phyloP scores from a whole-genome alignment of 64 coral and sea anemone species.

The Cladopsammia gracilis region DNA sequence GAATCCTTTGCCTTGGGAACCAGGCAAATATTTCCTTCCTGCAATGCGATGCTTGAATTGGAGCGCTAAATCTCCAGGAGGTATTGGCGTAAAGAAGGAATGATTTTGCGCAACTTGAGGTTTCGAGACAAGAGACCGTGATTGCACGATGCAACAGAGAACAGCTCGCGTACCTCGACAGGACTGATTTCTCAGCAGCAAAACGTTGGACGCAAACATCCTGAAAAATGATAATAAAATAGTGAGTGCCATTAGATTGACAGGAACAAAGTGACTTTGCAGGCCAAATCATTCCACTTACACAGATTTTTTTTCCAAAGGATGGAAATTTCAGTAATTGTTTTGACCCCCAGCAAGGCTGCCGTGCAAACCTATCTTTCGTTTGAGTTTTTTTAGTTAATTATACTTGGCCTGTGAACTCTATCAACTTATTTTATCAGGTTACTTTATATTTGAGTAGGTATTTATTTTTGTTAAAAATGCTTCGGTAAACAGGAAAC shows the following conservation, averaged over 20 bases:
- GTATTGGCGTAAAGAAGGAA: constrained; percentile 25
- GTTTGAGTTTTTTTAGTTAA: no score
- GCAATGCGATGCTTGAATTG: constrained; percentile 64
- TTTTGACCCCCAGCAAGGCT: no score
- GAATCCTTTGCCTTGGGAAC: constrained; percentile 65
- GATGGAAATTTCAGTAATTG: no score
- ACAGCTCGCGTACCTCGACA: neutral
- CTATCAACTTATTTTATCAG: no score
- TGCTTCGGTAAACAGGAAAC: neutral
- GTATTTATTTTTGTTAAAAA: no score
- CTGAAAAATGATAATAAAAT: neutral
- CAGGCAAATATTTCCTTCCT: constrained; percentile 77
- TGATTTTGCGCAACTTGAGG: constrained; percentile 39
- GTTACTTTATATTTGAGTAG: no score
- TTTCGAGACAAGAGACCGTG: constrained; percentile 15
- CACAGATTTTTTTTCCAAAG: no score
- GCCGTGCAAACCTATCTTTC: no score
- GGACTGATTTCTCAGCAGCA: neutral
- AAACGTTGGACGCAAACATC: neutral
- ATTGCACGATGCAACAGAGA: neutral
- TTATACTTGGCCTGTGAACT: no score
- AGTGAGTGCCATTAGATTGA: no score
- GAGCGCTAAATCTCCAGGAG: constrained; percentile 22
- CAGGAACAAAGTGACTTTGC: no score
- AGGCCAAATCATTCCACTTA: no score